phyloP scores from a whole-genome alignment of 92 coral and sea anemone species.

The Paramuricea clavata region DNA sequence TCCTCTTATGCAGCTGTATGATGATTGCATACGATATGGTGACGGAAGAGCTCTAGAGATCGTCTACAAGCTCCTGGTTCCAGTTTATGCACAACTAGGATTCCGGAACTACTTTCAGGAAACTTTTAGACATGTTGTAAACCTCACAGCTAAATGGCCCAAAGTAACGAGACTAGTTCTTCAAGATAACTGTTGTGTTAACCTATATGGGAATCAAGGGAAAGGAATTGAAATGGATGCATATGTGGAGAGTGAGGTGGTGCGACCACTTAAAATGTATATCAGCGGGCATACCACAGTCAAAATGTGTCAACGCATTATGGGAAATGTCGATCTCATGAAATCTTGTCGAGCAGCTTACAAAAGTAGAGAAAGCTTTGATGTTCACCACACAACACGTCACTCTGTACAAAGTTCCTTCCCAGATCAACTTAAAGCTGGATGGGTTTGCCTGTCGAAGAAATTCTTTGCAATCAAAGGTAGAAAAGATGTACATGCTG shows the following conservation, averaged over 20 bases:
- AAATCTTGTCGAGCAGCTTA: slow-evolving; percentile 43
- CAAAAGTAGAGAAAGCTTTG: slow-evolving; percentile 41
- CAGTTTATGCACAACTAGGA: slow-evolving; percentile 51
- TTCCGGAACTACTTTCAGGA: slow-evolving; percentile 48
- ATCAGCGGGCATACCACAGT: slow-evolving; percentile 48
- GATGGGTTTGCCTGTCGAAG: slow-evolving; percentile 30
- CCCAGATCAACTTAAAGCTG: slow-evolving; percentile 37
- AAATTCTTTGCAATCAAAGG: slow-evolving; percentile 17
- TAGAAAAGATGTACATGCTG: slow-evolving; percentile 29
- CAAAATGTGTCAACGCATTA: slow-evolving; percentile 44
- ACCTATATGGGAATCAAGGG: slow-evolving; percentile 45
- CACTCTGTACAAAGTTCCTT: slow-evolving; percentile 40
- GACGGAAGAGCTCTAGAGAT: slow-evolving; percentile 34
- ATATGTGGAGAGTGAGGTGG: slow-evolving; percentile 44
- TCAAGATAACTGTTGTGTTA: slow-evolving; percentile 48
- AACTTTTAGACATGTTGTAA: slow-evolving; percentile 37
- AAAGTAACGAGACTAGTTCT: slow-evolving; percentile 19
- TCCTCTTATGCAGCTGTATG: slow-evolving; percentile 46
- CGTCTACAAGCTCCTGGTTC: slow-evolving; percentile 34
- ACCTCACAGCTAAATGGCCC: slow-evolving; percentile 48
- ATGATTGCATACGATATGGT: slow-evolving; percentile 42
- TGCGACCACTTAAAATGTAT: slow-evolving; percentile 39
- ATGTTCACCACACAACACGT: slow-evolving; percentile 39
- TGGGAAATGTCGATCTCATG: slow-evolving; percentile 37
- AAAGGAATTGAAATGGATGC: slow-evolving; percentile 52